Conservation (phyloP, 2,113 vertebrate genomes). For the Psammodynastes pulverulentus region DNA sequence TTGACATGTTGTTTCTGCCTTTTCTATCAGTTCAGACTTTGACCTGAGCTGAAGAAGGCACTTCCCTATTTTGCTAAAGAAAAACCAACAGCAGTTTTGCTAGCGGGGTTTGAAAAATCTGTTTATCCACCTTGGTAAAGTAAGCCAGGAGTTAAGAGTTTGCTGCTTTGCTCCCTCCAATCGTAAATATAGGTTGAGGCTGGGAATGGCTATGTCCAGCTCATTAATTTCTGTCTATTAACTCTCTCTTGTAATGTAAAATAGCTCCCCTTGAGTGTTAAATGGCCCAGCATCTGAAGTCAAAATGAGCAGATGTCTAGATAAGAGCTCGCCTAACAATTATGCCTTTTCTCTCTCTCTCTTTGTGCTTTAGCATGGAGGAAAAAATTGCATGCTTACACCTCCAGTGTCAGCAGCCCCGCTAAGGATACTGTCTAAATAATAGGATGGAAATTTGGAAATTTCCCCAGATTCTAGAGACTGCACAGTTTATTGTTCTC, state of each 20-base stretch:
- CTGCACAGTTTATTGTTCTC: background rate
- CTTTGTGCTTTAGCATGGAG: slow-evolving; percentile 49
- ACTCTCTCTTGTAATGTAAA: slow-evolving; percentile 45
- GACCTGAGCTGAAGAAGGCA: slow-evolving; percentile 30
- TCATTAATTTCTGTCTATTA: slow-evolving; percentile 64
- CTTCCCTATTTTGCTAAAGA: slow-evolving; percentile 19
- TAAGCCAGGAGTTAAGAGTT: slow-evolving; percentile 43
- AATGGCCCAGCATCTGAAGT: slow-evolving; percentile 55
- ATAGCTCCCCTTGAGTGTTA: slow-evolving; percentile 57
- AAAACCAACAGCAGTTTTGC: slow-evolving; percentile 20
- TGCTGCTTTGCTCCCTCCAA: slow-evolving; percentile 59
- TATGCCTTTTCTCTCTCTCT: slow-evolving; percentile 29
- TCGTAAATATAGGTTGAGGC: slow-evolving; percentile 27
- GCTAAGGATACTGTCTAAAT: slow-evolving; percentile 35
- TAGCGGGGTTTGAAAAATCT: slow-evolving; percentile 24
- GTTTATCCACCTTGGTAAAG: slow-evolving; percentile 26
- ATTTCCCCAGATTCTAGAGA: slow-evolving; percentile 20
- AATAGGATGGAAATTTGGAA: slow-evolving; percentile 52
- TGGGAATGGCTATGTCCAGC: slow-evolving; percentile 54
- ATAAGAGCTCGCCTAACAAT: slow-evolving; percentile 55
- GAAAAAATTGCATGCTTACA: slow-evolving; percentile 49
- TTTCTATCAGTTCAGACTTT: background rate
- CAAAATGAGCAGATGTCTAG: slow-evolving; percentile 61
- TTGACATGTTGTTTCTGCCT: slow-evolving; percentile 9
- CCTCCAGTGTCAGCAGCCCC: slow-evolving; percentile 34